Evolutionary conservation across 2,113 vertebrate species (phyloP), one percentile per base, ranked within the genome.

Genomic region (Pipa parva): DNA sequence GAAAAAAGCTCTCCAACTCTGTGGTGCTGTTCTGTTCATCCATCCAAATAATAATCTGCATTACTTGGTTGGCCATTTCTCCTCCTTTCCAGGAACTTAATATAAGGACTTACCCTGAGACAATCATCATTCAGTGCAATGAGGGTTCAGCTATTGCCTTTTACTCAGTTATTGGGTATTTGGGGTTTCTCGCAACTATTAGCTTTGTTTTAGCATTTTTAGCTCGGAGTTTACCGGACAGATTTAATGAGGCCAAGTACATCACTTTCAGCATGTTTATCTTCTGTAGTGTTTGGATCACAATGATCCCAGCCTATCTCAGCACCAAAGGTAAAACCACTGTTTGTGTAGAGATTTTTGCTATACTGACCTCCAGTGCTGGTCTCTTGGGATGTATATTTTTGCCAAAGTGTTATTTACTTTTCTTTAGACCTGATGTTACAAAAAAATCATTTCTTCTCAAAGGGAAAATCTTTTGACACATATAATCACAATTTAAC

Each of bases 401-500:
- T 73, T 77, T 71, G 4, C 85, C 84, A 0, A 88, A 85, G 63
- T 86, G 83, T 75, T 87, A 81, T 57, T 83, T 87, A 15, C 85
- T 87, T 11, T 21, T 88, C 5, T 46, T 88, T 2, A 81, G 65
- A 65, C 82, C 84, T 11, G 79, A 84, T n/a, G n/a, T n/a, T n/a
- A n/a, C n/a, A n/a, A n/a, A n/a, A n/a, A n/a, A n/a, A n/a, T n/a
- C n/a, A n/a, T n/a, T n/a, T n/a, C n/a, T n/a, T n/a, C n/a, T n/a
- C n/a, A n/a, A n/a, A n/a, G n/a, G n/a, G n/a, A n/a, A n/a, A n/a
- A n/a, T n/a, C n/a, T n/a, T n/a, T n/a, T n/a, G n/a, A n/a, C n/a
- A n/a, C n/a, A n/a, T n/a, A n/a, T n/a, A n/a, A n/a, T n/a, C n/a
- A n/a, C n/a, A n/a, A n/a, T n/a, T n/a, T n/a, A n/a, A n/a, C n/a